These are phyloP conservation scores for Meta bourneti DNA, from an alignment of 2,888 invertebrate genomes.

Conservation along the genomic window DNA sequence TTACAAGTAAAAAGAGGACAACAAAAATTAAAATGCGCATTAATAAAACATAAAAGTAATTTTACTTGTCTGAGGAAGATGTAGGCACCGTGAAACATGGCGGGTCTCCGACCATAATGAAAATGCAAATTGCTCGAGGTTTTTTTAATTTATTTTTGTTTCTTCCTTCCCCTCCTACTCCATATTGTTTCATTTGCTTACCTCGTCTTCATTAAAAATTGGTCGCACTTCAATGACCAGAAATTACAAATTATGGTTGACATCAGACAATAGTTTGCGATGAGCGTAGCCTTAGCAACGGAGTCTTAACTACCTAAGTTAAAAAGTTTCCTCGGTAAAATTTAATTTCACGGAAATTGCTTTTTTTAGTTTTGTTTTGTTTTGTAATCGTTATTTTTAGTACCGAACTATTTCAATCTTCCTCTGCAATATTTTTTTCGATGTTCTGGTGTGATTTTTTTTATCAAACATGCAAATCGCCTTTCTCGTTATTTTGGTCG, in stretches of 20 bases:
- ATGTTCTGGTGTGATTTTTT: neutral
- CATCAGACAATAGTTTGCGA: conserved; percentile 33
- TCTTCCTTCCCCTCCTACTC: neutral
- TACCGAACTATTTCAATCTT: conserved; percentile 19
- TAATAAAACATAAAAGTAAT: conserved; percentile 72
- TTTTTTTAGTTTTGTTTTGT: conserved; percentile 19
- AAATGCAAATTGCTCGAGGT: conserved; percentile 62
- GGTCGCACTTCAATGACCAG: conserved; percentile 44
- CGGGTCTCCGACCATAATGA: conserved; percentile 38
- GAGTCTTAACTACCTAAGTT: conserved; percentile 12
- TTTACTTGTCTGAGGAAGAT: neutral
- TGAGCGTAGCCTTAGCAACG: neutral
- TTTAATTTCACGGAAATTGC: conserved; percentile 35
- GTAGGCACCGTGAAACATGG: conserved; percentile 30
- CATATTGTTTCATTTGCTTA: conserved; percentile 6
- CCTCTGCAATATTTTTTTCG: neutral
- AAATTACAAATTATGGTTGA: conserved; percentile 63
- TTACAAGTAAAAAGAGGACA: conserved; percentile 37
- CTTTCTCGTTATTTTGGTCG: too few relatives aligned
- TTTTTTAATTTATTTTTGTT: conserved; percentile 11
- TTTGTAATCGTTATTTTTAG: conserved; percentile 20
- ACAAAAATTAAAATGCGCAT: conserved; percentile 68
- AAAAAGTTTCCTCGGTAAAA: neutral
- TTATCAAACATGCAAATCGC: too few relatives aligned
- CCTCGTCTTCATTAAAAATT: conserved; percentile 60